Evolutionary conservation across 2,888 invertebrate species (phyloP).

Genomic region (Agrochola lychnidis): DNA sequence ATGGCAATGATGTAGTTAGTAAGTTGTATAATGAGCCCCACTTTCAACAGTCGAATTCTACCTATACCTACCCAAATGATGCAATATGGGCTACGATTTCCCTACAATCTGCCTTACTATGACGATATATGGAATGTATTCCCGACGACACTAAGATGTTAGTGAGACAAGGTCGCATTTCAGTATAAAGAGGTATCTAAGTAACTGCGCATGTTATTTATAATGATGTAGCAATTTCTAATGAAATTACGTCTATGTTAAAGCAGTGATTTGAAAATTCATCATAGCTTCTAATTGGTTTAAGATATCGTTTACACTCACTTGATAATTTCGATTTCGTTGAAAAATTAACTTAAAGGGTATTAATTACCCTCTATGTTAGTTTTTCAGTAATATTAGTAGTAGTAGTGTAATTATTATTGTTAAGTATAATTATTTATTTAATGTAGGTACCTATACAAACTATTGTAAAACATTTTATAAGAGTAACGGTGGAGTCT

Average conservation of each 20-base stretch:
- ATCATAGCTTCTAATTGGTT: constrained; percentile 35
- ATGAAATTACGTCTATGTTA: constrained; percentile 22
- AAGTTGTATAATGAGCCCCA: background rate
- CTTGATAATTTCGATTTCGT: background rate
- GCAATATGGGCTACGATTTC: constrained; percentile 5
- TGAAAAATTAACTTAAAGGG: too few species aligned
- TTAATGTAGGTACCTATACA: too few species aligned
- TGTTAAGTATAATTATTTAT: too few species aligned
- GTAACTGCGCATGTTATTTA: constrained; percentile 3
- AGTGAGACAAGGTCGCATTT: constrained; percentile 30
- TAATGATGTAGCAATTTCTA: constrained; percentile 19
- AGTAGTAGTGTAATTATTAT: too few species aligned
- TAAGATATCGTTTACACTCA: constrained; percentile 30
- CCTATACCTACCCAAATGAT: background rate
- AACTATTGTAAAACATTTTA: too few species aligned
- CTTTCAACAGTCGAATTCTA: background rate
- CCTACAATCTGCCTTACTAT: background rate
- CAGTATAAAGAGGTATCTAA: constrained; percentile 27
- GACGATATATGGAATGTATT: background rate
- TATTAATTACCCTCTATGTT: background rate
- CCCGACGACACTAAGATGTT: background rate
- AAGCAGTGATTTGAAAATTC: constrained; percentile 49
- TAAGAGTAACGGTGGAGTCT: too few species aligned
- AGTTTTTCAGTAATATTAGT: too few species aligned
- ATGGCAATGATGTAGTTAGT: background rate